Percentiles rank a stretch among this genome's conserved stretches.
phyloP scores from a whole-genome alignment of 1,140 invertebrate species.

The Alviniconcha marisindica region DNA sequence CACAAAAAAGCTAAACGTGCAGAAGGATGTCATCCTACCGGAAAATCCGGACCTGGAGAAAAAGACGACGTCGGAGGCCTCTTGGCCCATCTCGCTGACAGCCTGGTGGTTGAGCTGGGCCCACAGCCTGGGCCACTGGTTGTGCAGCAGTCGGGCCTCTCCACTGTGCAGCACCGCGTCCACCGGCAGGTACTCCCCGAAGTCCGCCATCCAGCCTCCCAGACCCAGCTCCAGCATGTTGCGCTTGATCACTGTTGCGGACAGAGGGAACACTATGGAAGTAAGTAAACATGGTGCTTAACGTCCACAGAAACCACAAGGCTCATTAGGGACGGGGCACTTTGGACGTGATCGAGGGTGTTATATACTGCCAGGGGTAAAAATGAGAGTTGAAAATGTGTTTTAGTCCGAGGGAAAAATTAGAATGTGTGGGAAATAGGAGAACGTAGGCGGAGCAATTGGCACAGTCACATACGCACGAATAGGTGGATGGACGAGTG shows the following conservation, averaged over 20 bases:
- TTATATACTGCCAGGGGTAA: too few species aligned
- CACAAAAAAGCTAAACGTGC: too few species aligned
- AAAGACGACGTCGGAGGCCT: constrained; percentile 72
- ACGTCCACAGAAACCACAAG: too few species aligned
- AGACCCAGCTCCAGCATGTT: constrained; percentile 74
- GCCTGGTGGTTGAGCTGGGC: constrained; percentile 68
- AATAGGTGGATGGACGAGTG: background rate
- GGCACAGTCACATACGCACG: background rate
- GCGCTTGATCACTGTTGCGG: constrained; percentile 66
- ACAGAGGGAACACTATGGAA: too few species aligned
- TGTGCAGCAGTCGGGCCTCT: constrained; percentile 56
- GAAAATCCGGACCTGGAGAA: constrained; percentile 72
- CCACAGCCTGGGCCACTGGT: constrained; percentile 67
- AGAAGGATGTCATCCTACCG: constrained; percentile 55
- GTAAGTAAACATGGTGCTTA: too few species aligned
- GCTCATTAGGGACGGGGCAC: too few species aligned
- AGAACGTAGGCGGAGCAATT: background rate
- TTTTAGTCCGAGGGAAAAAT: background rate
- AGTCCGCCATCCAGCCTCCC: constrained; percentile 77
- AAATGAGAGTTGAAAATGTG: too few species aligned
- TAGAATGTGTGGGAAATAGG: background rate
- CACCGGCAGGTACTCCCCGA: constrained; percentile 75
- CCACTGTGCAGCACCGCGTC: constrained; percentile 60
- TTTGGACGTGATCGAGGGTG: too few species aligned
- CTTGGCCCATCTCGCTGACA: constrained; percentile 61